Base-by-base conservation (phyloP, 92 coral and sea anemone genomes). In the Epizoanthus illoricatus region DNA sequence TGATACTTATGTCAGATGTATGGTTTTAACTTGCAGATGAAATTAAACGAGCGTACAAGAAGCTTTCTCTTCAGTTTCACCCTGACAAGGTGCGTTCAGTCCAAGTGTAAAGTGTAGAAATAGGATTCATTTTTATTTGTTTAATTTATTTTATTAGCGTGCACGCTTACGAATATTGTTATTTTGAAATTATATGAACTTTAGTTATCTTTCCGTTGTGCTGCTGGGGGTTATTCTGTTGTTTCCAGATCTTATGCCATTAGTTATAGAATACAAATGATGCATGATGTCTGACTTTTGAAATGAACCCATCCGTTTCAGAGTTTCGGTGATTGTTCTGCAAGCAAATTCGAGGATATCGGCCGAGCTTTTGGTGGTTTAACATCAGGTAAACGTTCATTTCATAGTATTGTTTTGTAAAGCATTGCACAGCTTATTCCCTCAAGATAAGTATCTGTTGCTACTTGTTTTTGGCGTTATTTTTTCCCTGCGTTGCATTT, bases 11-110 rank as follows among this genome's bases (percentile, higher is more conserved):
- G 41, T 63, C 54, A 41, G 70, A 84, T 84, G n/a, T 54, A 36
- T 82, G 83, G 84, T 86, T 86, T 86, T 69, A 89, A 85, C 86
- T 88, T 93, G 67, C 90, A 93, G 97, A 91, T 93, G 97, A 93
- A 66, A 91, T 93, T 70, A 93, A 89, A 74, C 87, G 90, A 83
- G 97, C 97, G 24, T 93, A 93, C 89, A 93, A 93, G 97, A 88
- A 82, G 86, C 91, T 93, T 73, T 90, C 97, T 20, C 90, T 93
- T 55, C 94, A 86, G 65, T 91, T 80, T 71, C 97, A 93, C 80
- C 97, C 97, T 47, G 97, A 93, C 86, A 93, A 93, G 97, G 97
- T 91, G 76, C 45, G 74, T 55, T 23, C 42, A 12, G 79, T 19
- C 47, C 5, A 66, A 20, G 15, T 81, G 18, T 56, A 43, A 28